phyloP scores from a whole-genome alignment of 2,113 vertebrate species.

The Nyctibius bracteatus region DNA sequence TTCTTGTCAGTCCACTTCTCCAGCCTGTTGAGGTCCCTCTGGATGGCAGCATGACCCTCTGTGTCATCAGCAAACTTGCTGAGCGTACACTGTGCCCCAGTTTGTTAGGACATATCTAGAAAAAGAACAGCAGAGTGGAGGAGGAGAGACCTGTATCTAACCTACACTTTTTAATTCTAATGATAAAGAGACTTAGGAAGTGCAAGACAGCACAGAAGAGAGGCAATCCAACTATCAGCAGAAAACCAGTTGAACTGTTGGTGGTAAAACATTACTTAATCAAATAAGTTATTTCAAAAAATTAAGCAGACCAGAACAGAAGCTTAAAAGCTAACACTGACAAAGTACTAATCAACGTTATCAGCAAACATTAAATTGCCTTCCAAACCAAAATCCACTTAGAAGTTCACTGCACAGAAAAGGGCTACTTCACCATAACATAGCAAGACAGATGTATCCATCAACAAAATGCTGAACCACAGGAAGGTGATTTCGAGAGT shows the following conservation, averaged over 20 bases:
- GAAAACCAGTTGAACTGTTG: neutral
- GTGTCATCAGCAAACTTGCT: neutral
- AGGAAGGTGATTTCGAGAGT: neutral
- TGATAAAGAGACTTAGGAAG: neutral
- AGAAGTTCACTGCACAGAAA: neutral
- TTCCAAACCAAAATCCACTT: constrained; percentile 49
- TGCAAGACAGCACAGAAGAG: neutral
- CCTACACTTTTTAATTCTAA: neutral
- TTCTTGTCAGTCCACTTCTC: neutral
- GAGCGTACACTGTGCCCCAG: neutral
- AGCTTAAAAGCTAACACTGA: constrained; percentile 48
- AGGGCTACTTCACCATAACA: neutral
- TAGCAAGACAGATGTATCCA: neutral
- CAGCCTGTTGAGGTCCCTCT: neutral
- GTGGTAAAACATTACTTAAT: constrained; percentile 47
- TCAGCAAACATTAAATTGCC: constrained; percentile 51
- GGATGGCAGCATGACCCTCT: neutral
- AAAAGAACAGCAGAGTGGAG: neutral
- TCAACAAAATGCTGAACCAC: neutral
- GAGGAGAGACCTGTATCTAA: neutral
- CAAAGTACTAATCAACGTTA: constrained; percentile 41
- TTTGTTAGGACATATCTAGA: neutral
- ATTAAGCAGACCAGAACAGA: constrained; percentile 54
- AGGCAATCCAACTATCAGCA: constrained; percentile 22
- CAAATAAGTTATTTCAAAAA: constrained; percentile 52